Evolutionary conservation across 2,888 invertebrate genomes (phyloP), one percentile per base, ranked within the genome.

Genomic region (Tyria jacobaeae): DNA sequence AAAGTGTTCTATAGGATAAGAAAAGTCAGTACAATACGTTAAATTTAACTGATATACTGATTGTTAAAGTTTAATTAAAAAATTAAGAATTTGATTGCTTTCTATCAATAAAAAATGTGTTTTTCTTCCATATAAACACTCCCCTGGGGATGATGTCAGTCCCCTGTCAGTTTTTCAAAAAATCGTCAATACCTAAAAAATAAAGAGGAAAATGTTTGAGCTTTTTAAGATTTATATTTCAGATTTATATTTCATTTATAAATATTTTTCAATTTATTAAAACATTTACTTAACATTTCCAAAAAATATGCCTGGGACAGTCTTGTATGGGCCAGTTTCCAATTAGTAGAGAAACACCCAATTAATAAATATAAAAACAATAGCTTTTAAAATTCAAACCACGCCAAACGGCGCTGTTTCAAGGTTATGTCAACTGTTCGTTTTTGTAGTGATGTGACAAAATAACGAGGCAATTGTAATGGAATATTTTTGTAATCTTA

Each of bases 261-360:
- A 65, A 60, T 64, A 41, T 57, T 60, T 44, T 68, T 60, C 24
- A 60, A 54, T 68, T 53, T 68, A 53, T 53, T 37, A 37, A 52
- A 25, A 37, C 63, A 68, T 47, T 59, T 63, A 60, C 60, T 53
- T n/a, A 61, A 63, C 48, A 62, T 63, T 65, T 57, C n/a, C 54
- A 56, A 39, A 44, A 54, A 54, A 44, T n/a, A 17, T 31, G 15
- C 14, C 56, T 12, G 56, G 66, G 62, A 62, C 63, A 70, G 62
- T 57, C 57, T 60, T 60, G 62, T 56, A 56, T 66, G 57, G 56
- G 58, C 51, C 57, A 68, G 14, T 64, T 62, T 62, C 60, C 62
- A 60, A 62, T 55, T 68, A 60, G 60, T 49, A 65, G 65, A 62
- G 57, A 65, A 62, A 56, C 48, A 44, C 63, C 63, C 63, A 64